Evolutionary conservation across 2,888 invertebrate genomes (phyloP).

Genomic region (Bellardia bayeri): DNA sequence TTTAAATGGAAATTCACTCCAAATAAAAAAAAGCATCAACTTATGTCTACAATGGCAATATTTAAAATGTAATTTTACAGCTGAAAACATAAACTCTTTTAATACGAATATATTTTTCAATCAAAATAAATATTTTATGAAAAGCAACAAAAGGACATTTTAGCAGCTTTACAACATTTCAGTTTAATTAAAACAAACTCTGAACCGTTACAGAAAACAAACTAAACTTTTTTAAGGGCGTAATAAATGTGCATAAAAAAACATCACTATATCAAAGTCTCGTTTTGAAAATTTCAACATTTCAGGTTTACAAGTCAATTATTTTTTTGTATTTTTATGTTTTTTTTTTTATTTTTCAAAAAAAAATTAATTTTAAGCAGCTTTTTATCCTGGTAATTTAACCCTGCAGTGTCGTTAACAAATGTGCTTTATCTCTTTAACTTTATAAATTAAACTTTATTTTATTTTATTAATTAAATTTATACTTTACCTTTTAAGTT

Average conservation of each 20-base stretch:
- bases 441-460: constrained; percentile 28
- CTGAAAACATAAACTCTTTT: background rate
- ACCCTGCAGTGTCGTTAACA: background rate
- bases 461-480: constrained; percentile 43
- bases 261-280: too few species aligned
- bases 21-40: background rate
- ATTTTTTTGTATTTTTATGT: background rate
- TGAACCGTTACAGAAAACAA: too few species aligned
- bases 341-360: background rate
- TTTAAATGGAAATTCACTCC: background rate
- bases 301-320: too few species aligned
- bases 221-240: too few species aligned
- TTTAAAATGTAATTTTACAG: constrained; percentile 8
- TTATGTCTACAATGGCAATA: constrained; percentile 25
- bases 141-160: too few species aligned
- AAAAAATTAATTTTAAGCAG: background rate
- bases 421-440: background rate
- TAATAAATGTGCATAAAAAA: too few species aligned
- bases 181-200: too few species aligned
- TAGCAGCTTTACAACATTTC: too few species aligned
- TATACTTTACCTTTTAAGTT: constrained; percentile 54
- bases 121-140: too few species aligned
- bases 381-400: background rate
- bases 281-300: too few species aligned
- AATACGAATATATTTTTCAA: constrained; percentile 1